Evolutionary conservation across 2,888 invertebrate genomes (phyloP).

Genomic region (Frankliniella fusca): DNA sequence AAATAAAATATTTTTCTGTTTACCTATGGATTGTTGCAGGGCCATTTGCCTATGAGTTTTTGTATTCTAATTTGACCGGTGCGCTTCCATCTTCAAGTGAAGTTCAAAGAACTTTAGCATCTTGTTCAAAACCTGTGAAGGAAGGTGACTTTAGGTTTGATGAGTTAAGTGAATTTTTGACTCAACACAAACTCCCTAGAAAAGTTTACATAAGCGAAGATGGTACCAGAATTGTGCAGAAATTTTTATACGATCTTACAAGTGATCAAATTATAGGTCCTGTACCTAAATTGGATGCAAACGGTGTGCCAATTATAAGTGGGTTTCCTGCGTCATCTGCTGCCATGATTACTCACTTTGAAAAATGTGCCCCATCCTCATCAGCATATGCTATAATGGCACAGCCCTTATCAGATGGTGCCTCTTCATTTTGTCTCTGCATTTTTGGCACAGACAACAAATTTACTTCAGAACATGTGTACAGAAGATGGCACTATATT

Average conservation of each 20-base stretch:
- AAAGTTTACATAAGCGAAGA: no score
- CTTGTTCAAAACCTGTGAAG: background rate
- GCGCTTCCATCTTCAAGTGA: background rate
- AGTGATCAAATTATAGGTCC: background rate
- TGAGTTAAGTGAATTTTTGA: background rate
- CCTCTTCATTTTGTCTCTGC: background rate
- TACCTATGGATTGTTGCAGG: background rate
- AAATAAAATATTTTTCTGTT: background rate
- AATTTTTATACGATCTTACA: background rate
- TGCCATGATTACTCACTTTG: background rate
- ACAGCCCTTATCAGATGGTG: background rate
- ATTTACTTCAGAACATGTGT: background rate
- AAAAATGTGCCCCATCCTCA: background rate
- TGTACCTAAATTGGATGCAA: background rate
- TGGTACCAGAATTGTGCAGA: no score
- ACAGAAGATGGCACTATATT: background rate
- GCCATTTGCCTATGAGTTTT: background rate
- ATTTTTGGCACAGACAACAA: background rate
- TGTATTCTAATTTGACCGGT: background rate
- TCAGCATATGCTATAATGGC: slow-evolving; percentile 8
- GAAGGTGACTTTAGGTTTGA: background rate
- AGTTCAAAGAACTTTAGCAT: background rate
- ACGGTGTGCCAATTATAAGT: background rate
- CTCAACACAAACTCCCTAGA: no score
- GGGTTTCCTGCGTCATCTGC: background rate